These are phyloP conservation scores for Semnornis frantzii DNA, from an alignment of 2,113 vertebrate species.

Conservation along the genomic window DNA sequence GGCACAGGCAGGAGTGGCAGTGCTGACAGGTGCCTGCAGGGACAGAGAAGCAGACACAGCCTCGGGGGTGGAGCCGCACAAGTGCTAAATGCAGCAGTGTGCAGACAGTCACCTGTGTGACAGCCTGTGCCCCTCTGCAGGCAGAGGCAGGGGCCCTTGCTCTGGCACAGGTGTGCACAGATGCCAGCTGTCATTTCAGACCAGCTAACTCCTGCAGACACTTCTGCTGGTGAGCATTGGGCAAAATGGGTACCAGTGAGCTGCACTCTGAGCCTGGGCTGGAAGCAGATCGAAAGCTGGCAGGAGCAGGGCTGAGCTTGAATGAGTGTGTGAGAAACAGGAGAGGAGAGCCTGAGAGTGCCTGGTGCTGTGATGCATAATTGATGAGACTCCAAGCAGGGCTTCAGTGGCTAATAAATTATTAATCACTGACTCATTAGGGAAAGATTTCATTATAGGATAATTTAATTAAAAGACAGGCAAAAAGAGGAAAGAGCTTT, in stretches of 20 bases:
- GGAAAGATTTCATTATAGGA: slow-evolving; percentile 84
- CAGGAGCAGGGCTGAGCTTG: slow-evolving; percentile 25
- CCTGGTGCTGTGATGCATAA: slow-evolving; percentile 74
- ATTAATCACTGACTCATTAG: slow-evolving; percentile 79
- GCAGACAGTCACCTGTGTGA: not conserved
- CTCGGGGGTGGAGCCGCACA: not conserved
- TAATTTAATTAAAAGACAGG: slow-evolving; percentile 83
- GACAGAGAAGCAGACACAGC: not conserved
- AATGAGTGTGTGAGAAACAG: slow-evolving; percentile 57
- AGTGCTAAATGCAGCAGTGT: too few relatives aligned
- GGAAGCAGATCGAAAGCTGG: not conserved
- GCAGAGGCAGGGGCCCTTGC: not conserved
- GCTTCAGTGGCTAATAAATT: slow-evolving; percentile 80
- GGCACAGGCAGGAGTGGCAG: not conserved
- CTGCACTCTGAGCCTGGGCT: not conserved
- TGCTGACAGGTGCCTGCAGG: not conserved
- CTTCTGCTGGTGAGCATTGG: not conserved
- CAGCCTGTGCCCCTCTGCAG: not conserved
- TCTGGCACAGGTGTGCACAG: not conserved
- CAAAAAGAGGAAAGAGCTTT: slow-evolving; percentile 69
- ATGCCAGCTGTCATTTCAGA: not conserved
- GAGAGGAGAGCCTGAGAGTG: slow-evolving; percentile 64
- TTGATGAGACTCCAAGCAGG: slow-evolving; percentile 77
- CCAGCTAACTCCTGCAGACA: not conserved
- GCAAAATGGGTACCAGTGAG: not conserved